phyloP scores from a whole-genome alignment of 2,888 invertebrate species.

The Yponomeuta evonymella region DNA sequence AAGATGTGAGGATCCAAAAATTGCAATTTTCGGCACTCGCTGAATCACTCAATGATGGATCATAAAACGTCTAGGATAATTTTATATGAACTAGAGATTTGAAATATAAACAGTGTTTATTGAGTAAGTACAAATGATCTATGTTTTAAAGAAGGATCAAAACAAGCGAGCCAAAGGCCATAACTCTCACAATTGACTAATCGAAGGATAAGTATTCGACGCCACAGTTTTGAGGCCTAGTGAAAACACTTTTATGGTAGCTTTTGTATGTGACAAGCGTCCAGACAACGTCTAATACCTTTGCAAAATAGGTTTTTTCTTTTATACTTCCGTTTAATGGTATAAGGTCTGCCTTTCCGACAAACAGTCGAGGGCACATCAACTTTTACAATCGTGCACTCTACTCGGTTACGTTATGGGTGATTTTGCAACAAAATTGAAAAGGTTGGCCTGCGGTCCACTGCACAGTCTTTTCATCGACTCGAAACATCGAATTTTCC shows the following conservation, averaged over 20 bases:
- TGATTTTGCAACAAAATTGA: too few species aligned
- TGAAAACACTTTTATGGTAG: slow-evolving; percentile 4
- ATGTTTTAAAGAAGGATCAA: not conserved
- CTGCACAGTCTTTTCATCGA: too few species aligned
- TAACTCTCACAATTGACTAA: slow-evolving; percentile 3
- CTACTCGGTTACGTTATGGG: too few species aligned
- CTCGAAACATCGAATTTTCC: too few species aligned
- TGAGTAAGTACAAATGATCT: not conserved
- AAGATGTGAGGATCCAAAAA: too few species aligned
- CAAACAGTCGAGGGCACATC: not conserved
- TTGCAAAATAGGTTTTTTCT: not conserved
- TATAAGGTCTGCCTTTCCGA: not conserved
- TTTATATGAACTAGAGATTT: too few species aligned
- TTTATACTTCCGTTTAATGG: not conserved
- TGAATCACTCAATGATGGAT: too few species aligned
- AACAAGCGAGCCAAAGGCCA: not conserved
- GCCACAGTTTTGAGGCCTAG: slow-evolving; percentile 9
- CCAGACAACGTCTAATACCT: not conserved
- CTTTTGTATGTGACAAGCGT: not conserved
- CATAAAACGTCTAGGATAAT: too few species aligned
- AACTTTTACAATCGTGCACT: not conserved
- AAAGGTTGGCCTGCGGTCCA: too few species aligned
- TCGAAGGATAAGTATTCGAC: slow-evolving; percentile 18
- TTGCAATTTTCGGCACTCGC: too few species aligned
- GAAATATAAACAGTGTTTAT: too few species aligned